Evolutionary conservation across 2,113 vertebrate species (phyloP).

Genomic region (Archocentrus centrarchus): DNA sequence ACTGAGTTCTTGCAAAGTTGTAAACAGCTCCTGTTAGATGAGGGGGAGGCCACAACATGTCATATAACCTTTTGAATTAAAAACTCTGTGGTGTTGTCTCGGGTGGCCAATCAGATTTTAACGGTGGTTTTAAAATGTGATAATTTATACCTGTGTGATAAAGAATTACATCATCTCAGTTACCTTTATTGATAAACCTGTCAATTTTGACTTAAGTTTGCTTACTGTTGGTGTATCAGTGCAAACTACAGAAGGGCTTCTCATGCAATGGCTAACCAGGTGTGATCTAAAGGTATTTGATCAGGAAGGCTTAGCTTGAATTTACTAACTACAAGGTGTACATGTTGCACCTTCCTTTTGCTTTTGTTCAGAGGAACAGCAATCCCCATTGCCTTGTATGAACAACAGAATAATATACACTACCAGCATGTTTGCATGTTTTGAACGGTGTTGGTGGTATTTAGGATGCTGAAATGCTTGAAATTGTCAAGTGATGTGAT

Average conservation of each 20-base stretch:
- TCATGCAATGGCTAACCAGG: background rate
- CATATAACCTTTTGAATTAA: background rate
- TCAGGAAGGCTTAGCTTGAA: background rate
- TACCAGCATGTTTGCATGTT: background rate
- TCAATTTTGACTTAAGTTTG: background rate
- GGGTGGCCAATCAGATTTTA: background rate
- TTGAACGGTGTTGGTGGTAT: background rate
- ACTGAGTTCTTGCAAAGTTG: background rate
- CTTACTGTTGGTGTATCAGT: background rate
- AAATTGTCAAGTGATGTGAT: background rate
- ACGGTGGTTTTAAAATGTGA: background rate
- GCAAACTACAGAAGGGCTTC: background rate
- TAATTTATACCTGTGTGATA: background rate
- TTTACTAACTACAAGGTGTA: constrained; percentile 2
- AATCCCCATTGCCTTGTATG: background rate
- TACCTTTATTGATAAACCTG: background rate
- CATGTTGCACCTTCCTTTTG: background rate
- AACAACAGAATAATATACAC: background rate
- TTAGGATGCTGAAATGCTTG: constrained; percentile 10
- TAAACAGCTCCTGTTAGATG: background rate
- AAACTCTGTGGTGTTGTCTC: background rate
- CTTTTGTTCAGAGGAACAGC: background rate
- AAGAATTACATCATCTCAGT: background rate
- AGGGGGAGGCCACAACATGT: background rate
- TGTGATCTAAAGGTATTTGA: background rate